Evolutionary conservation across 2,113 vertebrate genomes (phyloP), one percentile per base, ranked within the genome.

Genomic region (Ranitomeya imitator): DNA sequence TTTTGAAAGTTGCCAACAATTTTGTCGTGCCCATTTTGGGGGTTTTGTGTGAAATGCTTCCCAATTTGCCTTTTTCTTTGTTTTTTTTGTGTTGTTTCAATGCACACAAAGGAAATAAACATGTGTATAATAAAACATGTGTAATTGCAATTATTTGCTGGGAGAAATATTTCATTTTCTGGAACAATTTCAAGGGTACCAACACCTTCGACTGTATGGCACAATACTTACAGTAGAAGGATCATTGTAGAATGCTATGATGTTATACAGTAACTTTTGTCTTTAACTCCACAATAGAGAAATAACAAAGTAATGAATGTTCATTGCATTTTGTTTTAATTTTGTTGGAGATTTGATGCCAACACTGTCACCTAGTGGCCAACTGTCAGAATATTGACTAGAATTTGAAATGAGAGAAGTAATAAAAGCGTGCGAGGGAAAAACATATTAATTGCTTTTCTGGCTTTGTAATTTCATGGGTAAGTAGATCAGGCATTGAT

Each of bases 401-500:
- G 15, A 79, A 71, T 51, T 80, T 37, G 45, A 31, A 80, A 57
- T 80, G 11, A 52, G 65, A 69, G 60, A 57, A 37, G 23, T 60
- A 57, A 23, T 15, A 84, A 88, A 74, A 18, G 19, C 5, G 2
- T 61, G 65, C 81, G 78, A 74, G 79, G 37, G 55, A 83, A 82
- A 88, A 83, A 59, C 18, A 51, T 74, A 76, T 88, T 82, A 74
- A 88, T 83, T 74, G 65, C 55, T 18, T 87, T 88, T 83, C 21
- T 83, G 86, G 79, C 86, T 76, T 61, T 61, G 54, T 81, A 87
- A 88, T 88, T 82, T 73, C 86, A 87, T 74, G 86, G 86, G 79
- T 82, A 88, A 82, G 78, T 80, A 71, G 55, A 83, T 55, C 79
- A 74, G 79, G 37, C 79, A 88, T 83, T 83, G 55, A 74, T 82